Conservation (phyloP, 2,797 vertebrate species). For the Thalassophryne amazonica region DNA sequence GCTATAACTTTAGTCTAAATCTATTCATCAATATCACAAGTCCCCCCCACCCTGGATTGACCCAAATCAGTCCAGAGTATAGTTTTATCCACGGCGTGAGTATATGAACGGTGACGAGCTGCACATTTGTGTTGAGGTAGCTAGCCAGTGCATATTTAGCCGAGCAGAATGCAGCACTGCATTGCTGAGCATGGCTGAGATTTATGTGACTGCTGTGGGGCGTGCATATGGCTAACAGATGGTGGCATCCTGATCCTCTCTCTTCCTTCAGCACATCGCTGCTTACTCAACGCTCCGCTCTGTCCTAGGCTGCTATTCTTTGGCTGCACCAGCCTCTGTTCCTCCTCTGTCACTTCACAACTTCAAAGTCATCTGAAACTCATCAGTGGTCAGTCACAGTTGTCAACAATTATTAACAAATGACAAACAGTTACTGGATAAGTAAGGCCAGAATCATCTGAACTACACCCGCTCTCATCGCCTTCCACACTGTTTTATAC, state of each 20-base stretch:
- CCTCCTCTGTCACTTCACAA: constrained; percentile 1
- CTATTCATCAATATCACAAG: constrained; percentile 9
- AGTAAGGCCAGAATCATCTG: constrained; percentile 8
- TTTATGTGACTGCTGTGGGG: constrained; percentile 81
- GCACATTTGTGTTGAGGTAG: constrained; percentile 56
- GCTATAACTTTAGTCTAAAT: constrained; percentile 17
- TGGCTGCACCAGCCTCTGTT: constrained; percentile 6
- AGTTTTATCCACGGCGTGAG: background rate
- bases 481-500: constrained; percentile 10
- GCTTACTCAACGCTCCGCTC: constrained; percentile 28
- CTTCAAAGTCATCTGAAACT: constrained; percentile 1
- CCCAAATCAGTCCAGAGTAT: background rate
- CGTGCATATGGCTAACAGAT: constrained; percentile 85
- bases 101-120: constrained; percentile 18
- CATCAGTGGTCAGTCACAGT: background rate
- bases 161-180: constrained; percentile 75
- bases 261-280: constrained; percentile 49
- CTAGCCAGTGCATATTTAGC: constrained; percentile 64
- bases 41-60: constrained; percentile 1
- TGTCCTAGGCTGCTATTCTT: constrained; percentile 19
- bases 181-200: constrained; percentile 75
- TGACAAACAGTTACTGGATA: constrained; percentile 1
- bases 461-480: constrained; percentile 13
- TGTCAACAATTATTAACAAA: background rate
- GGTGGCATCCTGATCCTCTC: constrained; percentile 71